phyloP scores from a whole-genome alignment of 2,797 vertebrate genomes.

The Hirundo rustica region DNA sequence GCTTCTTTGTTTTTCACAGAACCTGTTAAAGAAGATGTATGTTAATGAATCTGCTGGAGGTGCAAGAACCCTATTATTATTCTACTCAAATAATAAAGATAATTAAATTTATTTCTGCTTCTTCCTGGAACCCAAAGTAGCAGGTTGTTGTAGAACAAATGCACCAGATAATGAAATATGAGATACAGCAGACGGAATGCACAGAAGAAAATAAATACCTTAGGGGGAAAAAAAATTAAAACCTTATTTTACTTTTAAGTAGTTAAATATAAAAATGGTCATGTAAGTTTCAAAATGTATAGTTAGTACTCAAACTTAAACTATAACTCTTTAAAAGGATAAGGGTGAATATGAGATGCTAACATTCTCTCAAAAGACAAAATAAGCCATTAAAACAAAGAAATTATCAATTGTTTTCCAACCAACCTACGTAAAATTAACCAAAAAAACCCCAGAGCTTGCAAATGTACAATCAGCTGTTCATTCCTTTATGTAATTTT shows the following conservation, averaged over 20 bases:
- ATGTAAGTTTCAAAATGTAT: neutral
- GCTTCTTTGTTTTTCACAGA: slow-evolving; percentile 68
- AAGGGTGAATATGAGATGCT: neutral
- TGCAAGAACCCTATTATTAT: neutral
- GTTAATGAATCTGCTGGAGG: neutral
- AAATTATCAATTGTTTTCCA: neutral
- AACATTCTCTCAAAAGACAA: neutral
- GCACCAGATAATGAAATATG: neutral
- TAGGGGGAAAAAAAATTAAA: neutral
- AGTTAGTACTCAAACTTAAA: neutral
- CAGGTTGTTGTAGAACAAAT: neutral
- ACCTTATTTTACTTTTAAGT: neutral
- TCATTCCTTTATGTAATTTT: neutral
- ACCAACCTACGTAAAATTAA: neutral
- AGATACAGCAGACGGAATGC: neutral
- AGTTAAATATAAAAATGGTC: neutral
- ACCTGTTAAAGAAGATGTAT: slow-evolving; percentile 32
- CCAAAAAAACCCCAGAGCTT: neutral
- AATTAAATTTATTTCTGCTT: neutral
- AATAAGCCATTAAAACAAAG: neutral
- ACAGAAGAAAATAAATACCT: neutral
- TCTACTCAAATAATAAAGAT: neutral
- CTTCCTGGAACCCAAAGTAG: neutral
- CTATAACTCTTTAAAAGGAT: neutral
- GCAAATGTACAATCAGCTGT: neutral